Base-by-base conservation (phyloP, 2,888 invertebrate species). In the Conistra vaccinii region DNA sequence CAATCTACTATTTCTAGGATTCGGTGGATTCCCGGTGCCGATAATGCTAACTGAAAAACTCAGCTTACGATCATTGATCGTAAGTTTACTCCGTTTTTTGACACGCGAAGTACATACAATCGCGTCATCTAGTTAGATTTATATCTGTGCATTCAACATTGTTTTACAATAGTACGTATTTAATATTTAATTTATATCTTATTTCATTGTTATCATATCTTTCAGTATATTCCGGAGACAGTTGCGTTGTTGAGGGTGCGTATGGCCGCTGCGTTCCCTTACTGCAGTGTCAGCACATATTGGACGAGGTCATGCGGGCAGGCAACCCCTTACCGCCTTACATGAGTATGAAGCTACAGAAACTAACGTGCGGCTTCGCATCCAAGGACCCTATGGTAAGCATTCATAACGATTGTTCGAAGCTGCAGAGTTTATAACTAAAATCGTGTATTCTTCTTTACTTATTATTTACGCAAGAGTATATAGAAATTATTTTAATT, bases 331-430 rank as follows among this genome's bases (percentile, higher is more conserved):
- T 95, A 90, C 92, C 94, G 0, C 55, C 77, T 4, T 69, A 89
- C 68, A 86, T 95, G 76, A 90, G 92, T 29, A 83, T 80, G 26
- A 94, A 91, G 73, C 89, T 96, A 1, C 90, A 90, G 23, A 80
- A 82, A 0, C 81, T 95, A 0, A 88, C 90, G 0, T 95, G 96
- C 74, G 95, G 95, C 1, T 96, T 90, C 72, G 87, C 91, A 10
- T 66, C 51, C 3, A 80, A 83, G 23, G 89, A 92, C 9, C 94
- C 95, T 29, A 74, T 94, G 90, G 95, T 95, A 90, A 85, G 87
- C 66, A n/a, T 53, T 32, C 17, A 65, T 32, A 48, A 23, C 32
- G 4, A n/a, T n/a, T 48, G 23, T 45, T 32, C 32, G n/a, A 51
- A 17, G n/a, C 29, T 32, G 17, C 17, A n/a, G 5, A 32, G 5